Conservation (phyloP, 1,140 invertebrate genomes). For the Mesaphorura yosii region DNA sequence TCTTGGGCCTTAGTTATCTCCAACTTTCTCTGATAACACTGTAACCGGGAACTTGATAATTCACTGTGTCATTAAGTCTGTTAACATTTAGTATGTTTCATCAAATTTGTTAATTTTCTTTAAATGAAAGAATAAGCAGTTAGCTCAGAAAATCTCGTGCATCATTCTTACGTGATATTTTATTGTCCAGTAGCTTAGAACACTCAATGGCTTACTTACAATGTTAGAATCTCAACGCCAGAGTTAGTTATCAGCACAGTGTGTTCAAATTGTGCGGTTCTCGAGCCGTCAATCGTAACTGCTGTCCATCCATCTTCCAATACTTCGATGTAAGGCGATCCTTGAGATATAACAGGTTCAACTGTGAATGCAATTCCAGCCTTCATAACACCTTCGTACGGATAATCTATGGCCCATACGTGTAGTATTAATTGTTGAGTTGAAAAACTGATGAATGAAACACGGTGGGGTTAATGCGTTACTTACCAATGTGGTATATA, state of each 20-base stretch:
- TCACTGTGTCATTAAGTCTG: too few species aligned
- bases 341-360: constrained; percentile 75
- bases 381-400: constrained; percentile 59
- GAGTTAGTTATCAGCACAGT: constrained; percentile 69
- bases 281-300: constrained; percentile 58
- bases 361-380: constrained; percentile 89
- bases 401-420: constrained; percentile 47
- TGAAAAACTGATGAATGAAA: neutral
- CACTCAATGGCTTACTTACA: too few species aligned
- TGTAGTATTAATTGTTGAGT: neutral
- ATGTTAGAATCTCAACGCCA: constrained; percentile 62
- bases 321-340: constrained; percentile 51
- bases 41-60: too few species aligned
- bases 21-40: too few species aligned
- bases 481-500: constrained; percentile 55
- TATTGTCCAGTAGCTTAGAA: too few species aligned
- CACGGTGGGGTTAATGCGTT: neutral
- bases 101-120: too few species aligned
- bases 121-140: too few species aligned
- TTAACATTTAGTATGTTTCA: too few species aligned
- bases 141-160: too few species aligned
- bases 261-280: constrained; percentile 83
- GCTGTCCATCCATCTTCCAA: constrained; percentile 82
- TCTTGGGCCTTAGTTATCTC: too few species aligned
- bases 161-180: too few species aligned